Conservation (phyloP, 2,888 invertebrate genomes). For the Lysandra bellargus region DNA sequence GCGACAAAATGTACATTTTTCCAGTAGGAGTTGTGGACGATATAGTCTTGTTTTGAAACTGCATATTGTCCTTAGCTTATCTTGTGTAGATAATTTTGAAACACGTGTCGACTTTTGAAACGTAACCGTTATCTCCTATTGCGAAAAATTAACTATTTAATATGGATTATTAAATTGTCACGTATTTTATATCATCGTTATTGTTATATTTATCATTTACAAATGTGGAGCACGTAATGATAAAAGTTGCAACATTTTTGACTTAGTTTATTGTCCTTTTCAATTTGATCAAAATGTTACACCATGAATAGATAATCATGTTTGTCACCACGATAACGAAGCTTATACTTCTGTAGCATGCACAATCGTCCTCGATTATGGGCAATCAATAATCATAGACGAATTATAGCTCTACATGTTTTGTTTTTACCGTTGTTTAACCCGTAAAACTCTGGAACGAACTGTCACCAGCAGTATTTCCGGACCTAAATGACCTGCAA, state of each 20-base stretch:
- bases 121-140: background rate
- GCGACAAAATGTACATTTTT: no score
- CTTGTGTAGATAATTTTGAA: background rate
- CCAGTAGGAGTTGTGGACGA: background rate
- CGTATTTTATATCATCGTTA: conserved; percentile 7
- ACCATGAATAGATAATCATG: no score
- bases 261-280: background rate
- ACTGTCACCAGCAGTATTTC: no score
- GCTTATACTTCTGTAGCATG: no score
- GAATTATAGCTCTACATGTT: no score
- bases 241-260: background rate
- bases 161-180: background rate
- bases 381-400: no score
- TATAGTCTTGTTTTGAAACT: background rate
- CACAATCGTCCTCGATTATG: no score
- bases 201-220: background rate
- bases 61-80: background rate
- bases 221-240: background rate
- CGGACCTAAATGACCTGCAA: no score
- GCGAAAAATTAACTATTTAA: background rate
- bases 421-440: no score
- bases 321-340: no score
- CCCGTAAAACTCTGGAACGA: no score
- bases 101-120: background rate
- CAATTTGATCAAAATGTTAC: no score